Evolutionary conservation across 2,888 invertebrate genomes (phyloP), one percentile per base, ranked within the genome.

Genomic region (Blera fallax): DNA sequence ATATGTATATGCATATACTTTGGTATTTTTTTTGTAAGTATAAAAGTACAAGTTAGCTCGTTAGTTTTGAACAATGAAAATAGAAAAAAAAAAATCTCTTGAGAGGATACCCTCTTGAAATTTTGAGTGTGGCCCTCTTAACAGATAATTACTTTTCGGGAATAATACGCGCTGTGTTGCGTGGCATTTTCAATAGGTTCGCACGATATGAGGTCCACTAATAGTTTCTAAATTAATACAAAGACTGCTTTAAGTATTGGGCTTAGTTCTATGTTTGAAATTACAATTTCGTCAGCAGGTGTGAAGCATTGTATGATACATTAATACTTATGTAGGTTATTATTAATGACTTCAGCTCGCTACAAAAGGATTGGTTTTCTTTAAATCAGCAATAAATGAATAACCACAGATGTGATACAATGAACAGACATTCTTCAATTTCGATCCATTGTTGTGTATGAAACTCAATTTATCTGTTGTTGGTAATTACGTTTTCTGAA

Each of bases 181-280:
- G 18, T 29, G 37, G 58, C 50, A 43, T 32, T 29, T 78, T 62
- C 69, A 78, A 78, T 64, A 78, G 60, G 16, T 54, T 52, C 14
- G 69, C 78, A 40, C 69, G 32, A 70, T 78, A 78, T 78, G 78
- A 69, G 52, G 70, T 70, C 78, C 54, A 45, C 52, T 70, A 78
- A 78, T 78, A 78, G 78, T 78, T 70, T 77, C 32, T 52, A 62
- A 69, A 69, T 78, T 40, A 78, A 78, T 60, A 60, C 14, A 52
- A 52, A 69, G 29, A 50, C 11, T 16, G 45, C 27, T 56, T 43
- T 34, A 29, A 60, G 60, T 43, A 43, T 32, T 50, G 10, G 56
- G 3, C 58, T 50, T 32, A 43, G 48, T 29, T 48, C 21, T 48
- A 32, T 69, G 67, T 50, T 69, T 54, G 45, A 62, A 45, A 32